Evolutionary conservation across 2,113 vertebrate genomes (phyloP).

Genomic region (Pitta sordida): DNA sequence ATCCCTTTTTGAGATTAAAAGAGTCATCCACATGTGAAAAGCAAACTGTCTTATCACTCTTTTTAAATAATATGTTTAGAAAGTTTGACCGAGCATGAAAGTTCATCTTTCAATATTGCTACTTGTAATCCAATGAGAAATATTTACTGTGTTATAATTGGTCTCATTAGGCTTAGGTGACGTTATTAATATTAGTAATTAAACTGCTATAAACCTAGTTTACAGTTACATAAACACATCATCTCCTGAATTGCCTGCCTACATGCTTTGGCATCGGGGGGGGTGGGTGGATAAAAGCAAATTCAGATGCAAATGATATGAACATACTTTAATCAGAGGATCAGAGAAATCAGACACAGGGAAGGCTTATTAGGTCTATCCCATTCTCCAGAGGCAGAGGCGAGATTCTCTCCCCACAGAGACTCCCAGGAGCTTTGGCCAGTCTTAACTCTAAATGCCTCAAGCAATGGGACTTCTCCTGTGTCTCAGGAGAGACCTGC

Average conservation of each 20-base stretch:
- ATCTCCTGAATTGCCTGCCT: constrained; percentile 21
- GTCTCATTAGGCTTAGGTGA: constrained; percentile 78
- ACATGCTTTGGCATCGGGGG: neutral
- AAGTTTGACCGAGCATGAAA: constrained; percentile 68
- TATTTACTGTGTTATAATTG: constrained; percentile 81
- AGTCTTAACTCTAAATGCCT: constrained; percentile 19
- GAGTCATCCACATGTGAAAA: constrained; percentile 5
- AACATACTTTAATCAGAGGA: constrained; percentile 59
- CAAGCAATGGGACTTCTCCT: constrained; percentile 26
- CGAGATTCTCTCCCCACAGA: neutral
- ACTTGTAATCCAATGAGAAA: constrained; percentile 68
- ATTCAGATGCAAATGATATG: constrained; percentile 63
- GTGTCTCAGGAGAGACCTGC: neutral
- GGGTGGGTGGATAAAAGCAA: constrained; percentile 43
- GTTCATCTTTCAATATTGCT: constrained; percentile 70
- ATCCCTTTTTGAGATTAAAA: constrained; percentile 28
- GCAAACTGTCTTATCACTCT: constrained; percentile 17
- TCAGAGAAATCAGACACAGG: constrained; percentile 34
- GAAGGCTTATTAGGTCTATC: constrained; percentile 8
- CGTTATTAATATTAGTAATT: constrained; percentile 80
- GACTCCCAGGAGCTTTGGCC: constrained; percentile 44
- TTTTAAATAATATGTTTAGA: constrained; percentile 46
- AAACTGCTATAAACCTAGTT: constrained; percentile 73
- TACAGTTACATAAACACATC: constrained; percentile 66
- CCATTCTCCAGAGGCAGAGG: neutral